Conservation (phyloP, 2,888 invertebrate genomes). For the Xestia xanthographa region DNA sequence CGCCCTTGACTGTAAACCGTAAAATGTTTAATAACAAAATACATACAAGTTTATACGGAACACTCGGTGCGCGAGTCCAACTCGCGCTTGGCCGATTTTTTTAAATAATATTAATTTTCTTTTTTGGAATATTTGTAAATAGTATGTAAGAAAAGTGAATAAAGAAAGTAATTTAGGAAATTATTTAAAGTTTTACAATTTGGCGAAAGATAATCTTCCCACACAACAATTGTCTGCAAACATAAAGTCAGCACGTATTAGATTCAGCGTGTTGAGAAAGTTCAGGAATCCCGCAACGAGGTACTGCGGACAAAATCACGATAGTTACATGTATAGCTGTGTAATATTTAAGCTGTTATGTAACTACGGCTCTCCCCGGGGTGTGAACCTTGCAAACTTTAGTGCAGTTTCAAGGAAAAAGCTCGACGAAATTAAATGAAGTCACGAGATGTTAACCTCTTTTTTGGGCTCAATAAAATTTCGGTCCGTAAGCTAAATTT, state of each 20-base stretch:
- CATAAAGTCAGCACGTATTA: slow-evolving; percentile 12
- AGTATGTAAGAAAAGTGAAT: neutral
- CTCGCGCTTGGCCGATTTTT: no score
- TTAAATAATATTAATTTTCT: no score
- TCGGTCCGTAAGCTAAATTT: no score
- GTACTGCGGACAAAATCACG: slow-evolving; percentile 29
- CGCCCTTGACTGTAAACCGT: no score
- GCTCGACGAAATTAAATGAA: slow-evolving; percentile 15
- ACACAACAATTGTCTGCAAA: neutral
- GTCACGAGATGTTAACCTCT: neutral
- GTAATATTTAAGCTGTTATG: slow-evolving; percentile 12
- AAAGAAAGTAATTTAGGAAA: neutral
- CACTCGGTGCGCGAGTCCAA: no score
- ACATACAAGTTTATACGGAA: no score
- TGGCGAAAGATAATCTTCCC: neutral
- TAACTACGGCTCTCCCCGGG: slow-evolving; percentile 17
- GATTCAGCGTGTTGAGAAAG: slow-evolving; percentile 14
- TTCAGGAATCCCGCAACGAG: slow-evolving; percentile 27
- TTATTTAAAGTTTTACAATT: neutral
- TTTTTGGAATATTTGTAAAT: no score
- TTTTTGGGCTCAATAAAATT: neutral
- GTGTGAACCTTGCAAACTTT: slow-evolving; percentile 22
- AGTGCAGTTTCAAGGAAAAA: slow-evolving; percentile 21
- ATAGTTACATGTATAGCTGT: slow-evolving; percentile 12
- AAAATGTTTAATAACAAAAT: no score